Evolutionary conservation across 2,888 invertebrate genomes (phyloP).

Genomic region (Synanthedon tipuliformis): DNA sequence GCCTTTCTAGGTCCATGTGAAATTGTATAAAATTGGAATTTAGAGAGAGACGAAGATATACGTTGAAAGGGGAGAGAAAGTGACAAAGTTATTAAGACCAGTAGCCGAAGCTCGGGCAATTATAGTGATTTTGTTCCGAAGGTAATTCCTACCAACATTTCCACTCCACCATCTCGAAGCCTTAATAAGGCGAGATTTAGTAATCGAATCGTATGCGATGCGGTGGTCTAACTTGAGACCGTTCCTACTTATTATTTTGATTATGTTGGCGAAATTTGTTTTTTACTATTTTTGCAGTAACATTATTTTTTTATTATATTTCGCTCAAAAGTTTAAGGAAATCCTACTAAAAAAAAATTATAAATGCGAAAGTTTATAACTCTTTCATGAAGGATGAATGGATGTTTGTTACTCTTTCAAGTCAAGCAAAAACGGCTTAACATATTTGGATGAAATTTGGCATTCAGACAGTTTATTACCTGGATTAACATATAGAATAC

Average conservation of each 20-base stretch:
- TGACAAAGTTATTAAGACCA: conserved; percentile 50
- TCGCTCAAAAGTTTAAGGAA: no score
- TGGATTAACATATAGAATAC: no score
- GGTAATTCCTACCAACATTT: conserved; percentile 46
- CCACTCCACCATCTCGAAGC: conserved; percentile 30
- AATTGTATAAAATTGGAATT: conserved; percentile 28
- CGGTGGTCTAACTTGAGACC: conserved; percentile 35
- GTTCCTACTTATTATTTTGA: conserved; percentile 49
- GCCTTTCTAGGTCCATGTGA: conserved; percentile 6
- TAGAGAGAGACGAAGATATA: conserved; percentile 25
- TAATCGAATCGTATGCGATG: conserved; percentile 58
- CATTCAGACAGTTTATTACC: no score
- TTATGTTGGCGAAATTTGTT: conserved; percentile 29
- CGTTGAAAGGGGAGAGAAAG: conserved; percentile 24
- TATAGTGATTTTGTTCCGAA: conserved; percentile 44
- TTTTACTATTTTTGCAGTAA: conserved; percentile 13
- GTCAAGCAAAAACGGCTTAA: no score
- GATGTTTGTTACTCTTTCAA: no score
- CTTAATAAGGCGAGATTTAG: conserved; percentile 54
- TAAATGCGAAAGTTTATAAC: no score
- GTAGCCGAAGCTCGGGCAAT: conserved; percentile 49
- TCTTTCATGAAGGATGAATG: no score
- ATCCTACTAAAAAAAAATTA: no score
- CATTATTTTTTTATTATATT: no score
- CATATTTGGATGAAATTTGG: no score